Conservation (phyloP, 2,797 vertebrate species). For the Dicrostonyx torquatus region DNA sequence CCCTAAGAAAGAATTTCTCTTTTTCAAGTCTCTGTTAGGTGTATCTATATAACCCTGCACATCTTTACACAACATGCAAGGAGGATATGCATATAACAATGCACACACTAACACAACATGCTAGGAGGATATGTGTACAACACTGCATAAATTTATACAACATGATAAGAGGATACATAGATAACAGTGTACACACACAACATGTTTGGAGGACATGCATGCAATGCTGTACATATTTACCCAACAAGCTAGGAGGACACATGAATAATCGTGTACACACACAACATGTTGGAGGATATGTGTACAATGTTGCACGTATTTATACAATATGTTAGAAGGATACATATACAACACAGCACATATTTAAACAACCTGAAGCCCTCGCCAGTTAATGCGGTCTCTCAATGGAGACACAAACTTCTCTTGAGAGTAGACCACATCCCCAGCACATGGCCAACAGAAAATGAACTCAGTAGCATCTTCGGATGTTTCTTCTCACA, state of each 20-base stretch:
- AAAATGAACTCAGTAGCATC: neutral
- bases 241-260: neutral
- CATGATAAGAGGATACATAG: neutral
- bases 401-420: neutral
- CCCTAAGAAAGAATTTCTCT: neutral
- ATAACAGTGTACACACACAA: neutral
- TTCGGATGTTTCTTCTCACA: neutral
- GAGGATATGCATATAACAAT: neutral
- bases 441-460: neutral
- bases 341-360: neutral
- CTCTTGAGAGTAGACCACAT: too few relatives aligned
- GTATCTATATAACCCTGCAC: neutral
- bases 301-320: too few relatives aligned
- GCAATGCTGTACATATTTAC: neutral
- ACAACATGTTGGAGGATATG: too few relatives aligned
- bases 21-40: neutral
- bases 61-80: too few relatives aligned
- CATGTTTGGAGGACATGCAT: neutral
- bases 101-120: too few relatives aligned
- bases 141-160: neutral
- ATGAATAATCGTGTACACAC: too few relatives aligned
- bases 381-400: too few relatives aligned
- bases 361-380: neutral
- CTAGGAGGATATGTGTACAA: too few relatives aligned
- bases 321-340: neutral